Evolutionary conservation across 1,140 invertebrate species (phyloP), one percentile per base, ranked within the genome.

Genomic region (Formica exsecta): DNA sequence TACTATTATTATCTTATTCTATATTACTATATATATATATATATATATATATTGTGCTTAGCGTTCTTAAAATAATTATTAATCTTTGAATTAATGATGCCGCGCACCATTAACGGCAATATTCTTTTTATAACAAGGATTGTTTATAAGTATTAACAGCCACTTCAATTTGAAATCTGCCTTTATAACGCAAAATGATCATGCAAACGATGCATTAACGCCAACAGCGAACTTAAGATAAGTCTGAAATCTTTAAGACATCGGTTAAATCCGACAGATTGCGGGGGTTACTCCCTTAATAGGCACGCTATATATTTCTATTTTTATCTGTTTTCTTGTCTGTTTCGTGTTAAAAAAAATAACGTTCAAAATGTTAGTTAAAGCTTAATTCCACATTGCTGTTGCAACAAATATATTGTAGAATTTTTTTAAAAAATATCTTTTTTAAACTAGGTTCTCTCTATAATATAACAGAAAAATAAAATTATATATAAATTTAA

Each of bases 181-280:
- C 19, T 61, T 83, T 74, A 61, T 22, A n/a, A 38, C 32, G 32
- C 3, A 19, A 41, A 59, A 62, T 29, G 3, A n/a, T 74, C 79
- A 74, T 68, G 79, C 79, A 25, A 83, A 62, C 38, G 4, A 54
- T 61, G 38, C 68, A 48, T 74, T 83, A 83, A 83, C 54, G 54
- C 54, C 68, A 80, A 81, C 66, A 51, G 36, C 6, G 68, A 25
- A 62, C 13, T 83, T 83, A 83, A 61, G 36, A 29, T 16, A 48
- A n/a, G n/a, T 61, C 8, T 73, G 29, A 74, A 74, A 81, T 74
- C 68, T 74, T 83, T 48, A 83, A 25, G 41, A 59, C 54, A 41
- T 83, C 68, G 25, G 13, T 83, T 74, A 83, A 62, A 59, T 41
- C 57, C 25, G 68, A 25, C 48, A 48, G 41, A 62, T 62, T 83